These are phyloP conservation scores for Papilio polyxenes DNA, from an alignment of 1,140 invertebrate genomes.

Conservation along the genomic window DNA sequence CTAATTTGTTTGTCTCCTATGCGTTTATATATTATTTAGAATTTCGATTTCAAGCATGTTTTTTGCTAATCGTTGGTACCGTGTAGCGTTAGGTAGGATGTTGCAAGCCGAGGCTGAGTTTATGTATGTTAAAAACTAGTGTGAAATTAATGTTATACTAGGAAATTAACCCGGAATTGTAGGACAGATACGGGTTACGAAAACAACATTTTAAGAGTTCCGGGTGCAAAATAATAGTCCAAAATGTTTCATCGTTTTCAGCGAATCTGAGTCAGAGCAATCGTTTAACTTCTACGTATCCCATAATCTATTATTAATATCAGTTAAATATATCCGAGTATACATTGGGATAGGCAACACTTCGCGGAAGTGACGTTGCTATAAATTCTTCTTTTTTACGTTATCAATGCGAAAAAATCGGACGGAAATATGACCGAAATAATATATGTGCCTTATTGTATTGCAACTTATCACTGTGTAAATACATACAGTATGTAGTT, in stretches of 20 bases:
- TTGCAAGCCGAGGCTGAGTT: neutral
- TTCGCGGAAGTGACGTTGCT: slow-evolving; percentile 31
- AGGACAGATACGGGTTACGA: slow-evolving; percentile 29
- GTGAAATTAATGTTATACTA: slow-evolving; percentile 5
- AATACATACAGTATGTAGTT: neutral
- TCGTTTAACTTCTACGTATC: slow-evolving; percentile 48
- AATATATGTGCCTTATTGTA: slow-evolving; percentile 9
- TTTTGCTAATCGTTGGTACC: neutral
- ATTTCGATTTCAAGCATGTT: no score
- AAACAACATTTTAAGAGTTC: neutral
- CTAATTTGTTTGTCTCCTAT: no score
- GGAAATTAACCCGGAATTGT: slow-evolving; percentile 41
- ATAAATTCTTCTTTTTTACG: neutral
- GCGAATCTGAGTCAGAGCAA: slow-evolving; percentile 55
- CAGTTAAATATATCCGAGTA: slow-evolving; percentile 30
- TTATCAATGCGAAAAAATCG: slow-evolving; percentile 23
- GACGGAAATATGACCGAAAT: slow-evolving; percentile 16
- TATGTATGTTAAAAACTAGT: neutral
- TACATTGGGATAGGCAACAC: slow-evolving; percentile 20
- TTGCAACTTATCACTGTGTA: neutral
- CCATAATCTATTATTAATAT: slow-evolving; percentile 45
- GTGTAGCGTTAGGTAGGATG: neutral
- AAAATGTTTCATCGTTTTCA: slow-evolving; percentile 56
- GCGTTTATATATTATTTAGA: no score
- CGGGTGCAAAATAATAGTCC: slow-evolving; percentile 1